These are phyloP conservation scores for Propithecus deckenii DNA, from an alignment of 2,797 vertebrate genomes.

Conservation along the genomic window DNA sequence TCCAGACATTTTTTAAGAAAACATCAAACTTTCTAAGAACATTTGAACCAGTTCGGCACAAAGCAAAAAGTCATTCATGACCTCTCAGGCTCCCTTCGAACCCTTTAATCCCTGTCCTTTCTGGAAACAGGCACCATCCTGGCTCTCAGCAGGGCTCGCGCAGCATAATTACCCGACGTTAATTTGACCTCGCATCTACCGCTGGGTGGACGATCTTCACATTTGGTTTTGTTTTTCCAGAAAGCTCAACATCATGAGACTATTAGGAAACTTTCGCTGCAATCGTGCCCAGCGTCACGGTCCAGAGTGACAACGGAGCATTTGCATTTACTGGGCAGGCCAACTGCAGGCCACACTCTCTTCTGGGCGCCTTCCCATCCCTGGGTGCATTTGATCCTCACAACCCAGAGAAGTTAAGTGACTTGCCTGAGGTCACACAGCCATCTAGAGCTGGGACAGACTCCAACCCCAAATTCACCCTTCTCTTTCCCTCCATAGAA, in stretches of 20 bases:
- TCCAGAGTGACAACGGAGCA: neutral
- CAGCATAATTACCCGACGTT: fast-evolving
- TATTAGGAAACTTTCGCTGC: neutral
- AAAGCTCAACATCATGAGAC: neutral
- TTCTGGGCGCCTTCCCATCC: neutral
- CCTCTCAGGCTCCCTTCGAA: neutral
- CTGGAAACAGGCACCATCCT: fast-evolving
- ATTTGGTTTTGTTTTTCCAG: neutral
- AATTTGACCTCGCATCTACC: neutral
- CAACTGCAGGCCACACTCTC: fast-evolving
- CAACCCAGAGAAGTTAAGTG: neutral
- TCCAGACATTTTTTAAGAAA: neutral
- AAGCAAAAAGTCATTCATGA: neutral
- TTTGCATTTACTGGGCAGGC: neutral
- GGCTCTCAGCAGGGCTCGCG: fast-evolving
- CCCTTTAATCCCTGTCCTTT: neutral
- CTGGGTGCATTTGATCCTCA: neutral
- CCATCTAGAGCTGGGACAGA: neutral
- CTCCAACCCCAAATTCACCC: neutral
- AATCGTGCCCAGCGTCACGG: fast-evolving
- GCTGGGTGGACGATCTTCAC: fast-evolving
- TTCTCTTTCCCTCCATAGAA: neutral
- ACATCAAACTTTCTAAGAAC: neutral
- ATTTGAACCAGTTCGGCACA: neutral
- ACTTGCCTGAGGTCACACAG: neutral